phyloP scores from a whole-genome alignment of 2,888 invertebrate species.

The Apotomis turbidana region DNA sequence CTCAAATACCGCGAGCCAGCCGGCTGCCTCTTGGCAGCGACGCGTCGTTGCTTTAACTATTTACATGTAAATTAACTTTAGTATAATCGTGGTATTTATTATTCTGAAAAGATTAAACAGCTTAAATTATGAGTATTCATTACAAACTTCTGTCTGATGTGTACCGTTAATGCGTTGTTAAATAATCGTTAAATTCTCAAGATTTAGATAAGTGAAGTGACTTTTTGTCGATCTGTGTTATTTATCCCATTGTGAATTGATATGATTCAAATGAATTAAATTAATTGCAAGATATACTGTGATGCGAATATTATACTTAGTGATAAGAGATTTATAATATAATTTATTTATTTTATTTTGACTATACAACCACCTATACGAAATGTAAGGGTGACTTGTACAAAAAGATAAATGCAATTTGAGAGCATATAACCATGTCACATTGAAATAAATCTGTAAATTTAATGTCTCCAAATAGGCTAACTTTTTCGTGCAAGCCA shows the following conservation, averaged over 20 bases:
- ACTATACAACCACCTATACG: neutral
- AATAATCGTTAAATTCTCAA: neutral
- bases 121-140: constrained; percentile 3
- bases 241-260: neutral
- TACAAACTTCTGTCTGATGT: constrained; percentile 4
- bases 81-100: too few relatives aligned
- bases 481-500: neutral
- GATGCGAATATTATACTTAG: constrained; percentile 15
- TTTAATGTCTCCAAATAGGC: neutral
- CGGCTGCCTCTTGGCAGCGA: too few relatives aligned
- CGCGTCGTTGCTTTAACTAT: too few relatives aligned
- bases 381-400: neutral
- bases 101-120: neutral
- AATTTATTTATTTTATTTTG: constrained; percentile 15
- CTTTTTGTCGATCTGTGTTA: neutral
- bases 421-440: neutral
- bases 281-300: constrained; percentile 11
- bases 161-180: neutral
- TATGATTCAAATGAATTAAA: neutral
- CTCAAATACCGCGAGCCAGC: too few relatives aligned
- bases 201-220: neutral
- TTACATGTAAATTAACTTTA: neutral
- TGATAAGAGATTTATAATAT: constrained; percentile 10
- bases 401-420: neutral
- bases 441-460: neutral